phyloP scores from a whole-genome alignment of 2,888 invertebrate genomes.

The Achlya flavicornis region DNA sequence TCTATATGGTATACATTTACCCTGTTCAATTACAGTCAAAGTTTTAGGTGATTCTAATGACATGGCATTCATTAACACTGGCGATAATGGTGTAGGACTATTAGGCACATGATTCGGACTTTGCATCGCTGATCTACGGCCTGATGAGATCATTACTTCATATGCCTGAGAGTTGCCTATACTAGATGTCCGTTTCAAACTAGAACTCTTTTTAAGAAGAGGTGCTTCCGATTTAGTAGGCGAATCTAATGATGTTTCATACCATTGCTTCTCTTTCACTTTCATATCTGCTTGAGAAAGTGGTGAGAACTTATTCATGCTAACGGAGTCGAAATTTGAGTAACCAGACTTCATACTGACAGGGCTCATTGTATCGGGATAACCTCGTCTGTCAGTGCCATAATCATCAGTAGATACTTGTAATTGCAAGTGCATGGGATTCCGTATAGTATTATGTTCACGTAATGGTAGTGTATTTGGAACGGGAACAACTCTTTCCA shows the following conservation, averaged over 20 bases:
- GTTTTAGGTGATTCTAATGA: slow-evolving; percentile 91
- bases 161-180: slow-evolving; percentile 80
- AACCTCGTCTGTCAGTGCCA: slow-evolving; percentile 57
- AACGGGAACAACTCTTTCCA: slow-evolving; percentile 63
- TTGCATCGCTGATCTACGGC: slow-evolving; percentile 75
- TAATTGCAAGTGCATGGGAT: slow-evolving; percentile 70
- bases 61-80: slow-evolving; percentile 63
- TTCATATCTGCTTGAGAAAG: slow-evolving; percentile 70
- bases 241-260: slow-evolving; percentile 87
- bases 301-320: slow-evolving; percentile 75
- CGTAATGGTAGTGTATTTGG: slow-evolving; percentile 73
- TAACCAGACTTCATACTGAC: slow-evolving; percentile 74
- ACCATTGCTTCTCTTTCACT: slow-evolving; percentile 86
- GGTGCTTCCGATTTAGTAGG: slow-evolving; percentile 69
- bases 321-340: slow-evolving; percentile 73
- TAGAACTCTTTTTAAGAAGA: slow-evolving; percentile 71
- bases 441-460: slow-evolving; percentile 66
- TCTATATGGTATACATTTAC: slow-evolving; percentile 94
- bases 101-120: slow-evolving; percentile 67
- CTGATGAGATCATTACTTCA: slow-evolving; percentile 73
- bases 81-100: slow-evolving; percentile 70
- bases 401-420: slow-evolving; percentile 78
- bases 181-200: slow-evolving; percentile 82
- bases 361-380: slow-evolving; percentile 70
- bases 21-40: slow-evolving; percentile 93